Percentiles rank a stretch among this genome's conserved stretches.
Conservation (phyloP, 2,888 invertebrate species). For the Aelia acuminata region DNA sequence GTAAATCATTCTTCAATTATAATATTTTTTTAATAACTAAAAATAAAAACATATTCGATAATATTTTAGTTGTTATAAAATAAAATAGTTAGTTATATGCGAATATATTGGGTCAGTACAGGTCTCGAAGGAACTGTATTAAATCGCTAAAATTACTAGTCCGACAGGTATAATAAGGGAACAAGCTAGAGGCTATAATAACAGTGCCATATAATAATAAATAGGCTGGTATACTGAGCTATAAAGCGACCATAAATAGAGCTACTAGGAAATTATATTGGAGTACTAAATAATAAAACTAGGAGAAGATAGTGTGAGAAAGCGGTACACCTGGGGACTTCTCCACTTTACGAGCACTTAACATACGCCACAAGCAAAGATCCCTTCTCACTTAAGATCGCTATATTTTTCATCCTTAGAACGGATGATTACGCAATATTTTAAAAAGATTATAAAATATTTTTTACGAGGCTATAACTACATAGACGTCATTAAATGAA, state of each 20-base stretch:
- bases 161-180: neutral
- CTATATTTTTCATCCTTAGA: neutral
- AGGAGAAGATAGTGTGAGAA: neutral
- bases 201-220: neutral
- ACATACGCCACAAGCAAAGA: neutral
- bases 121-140: neutral
- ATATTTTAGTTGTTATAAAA: no score
- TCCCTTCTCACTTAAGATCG: neutral
- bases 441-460: neutral
- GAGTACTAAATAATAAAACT: slow-evolving; percentile 3
- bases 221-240: neutral
- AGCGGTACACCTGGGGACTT: neutral
- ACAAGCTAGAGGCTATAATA: neutral
- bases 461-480: neutral
- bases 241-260: slow-evolving; percentile 12
- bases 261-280: slow-evolving; percentile 26
- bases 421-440: neutral
- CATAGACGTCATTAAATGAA: neutral
- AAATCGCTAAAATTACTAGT: neutral
- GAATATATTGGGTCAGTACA: neutral
- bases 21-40: no score
- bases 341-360: neutral
- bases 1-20: no score
- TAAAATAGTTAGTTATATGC: no score
- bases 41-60: no score